A percentile compares a stretch with the other conserved stretches of the same genome.
phyloP scores from a whole-genome alignment of 1,140 invertebrate species.

The Helicoverpa zea region DNA sequence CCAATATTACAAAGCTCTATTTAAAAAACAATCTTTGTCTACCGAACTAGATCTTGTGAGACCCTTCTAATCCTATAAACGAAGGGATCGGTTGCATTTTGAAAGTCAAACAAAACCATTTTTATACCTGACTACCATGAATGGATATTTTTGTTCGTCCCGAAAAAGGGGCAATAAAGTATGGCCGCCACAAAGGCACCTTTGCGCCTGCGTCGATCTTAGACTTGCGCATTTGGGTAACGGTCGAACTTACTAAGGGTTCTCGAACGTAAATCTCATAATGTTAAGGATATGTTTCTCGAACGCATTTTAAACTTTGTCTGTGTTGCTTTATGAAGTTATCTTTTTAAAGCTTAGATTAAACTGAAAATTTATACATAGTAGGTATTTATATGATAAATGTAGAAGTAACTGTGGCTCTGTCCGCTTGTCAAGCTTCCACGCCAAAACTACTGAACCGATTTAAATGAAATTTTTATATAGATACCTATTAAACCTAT shows the following conservation, averaged over 20 bases:
- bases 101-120: slow-evolving; percentile 70
- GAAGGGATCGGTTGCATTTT: slow-evolving; percentile 62
- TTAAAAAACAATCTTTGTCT: slow-evolving; percentile 23
- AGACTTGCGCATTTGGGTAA: slow-evolving; percentile 81
- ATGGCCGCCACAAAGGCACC: slow-evolving; percentile 83
- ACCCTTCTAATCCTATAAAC: slow-evolving; percentile 55
- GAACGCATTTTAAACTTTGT: too few relatives aligned
- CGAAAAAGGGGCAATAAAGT: slow-evolving; percentile 80
- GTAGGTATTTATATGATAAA: too few relatives aligned
- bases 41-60: slow-evolving; percentile 17
- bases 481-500: too few relatives aligned
- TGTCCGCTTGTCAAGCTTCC: too few relatives aligned
- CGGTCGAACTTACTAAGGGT: slow-evolving; percentile 57
- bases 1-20: slow-evolving; percentile 17
- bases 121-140: slow-evolving; percentile 85
- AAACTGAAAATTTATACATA: too few relatives aligned
- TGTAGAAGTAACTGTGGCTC: too few relatives aligned
- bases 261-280: slow-evolving; percentile 50
- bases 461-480: too few relatives aligned
- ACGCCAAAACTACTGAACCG: too few relatives aligned
- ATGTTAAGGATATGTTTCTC: too few relatives aligned
- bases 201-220: slow-evolving; percentile 76
- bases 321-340: too few relatives aligned
- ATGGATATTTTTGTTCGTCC: slow-evolving; percentile 81
- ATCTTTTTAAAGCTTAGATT: too few relatives aligned